Conservation (phyloP, 2,888 invertebrate genomes). For the Masnerella sp. region DNA sequence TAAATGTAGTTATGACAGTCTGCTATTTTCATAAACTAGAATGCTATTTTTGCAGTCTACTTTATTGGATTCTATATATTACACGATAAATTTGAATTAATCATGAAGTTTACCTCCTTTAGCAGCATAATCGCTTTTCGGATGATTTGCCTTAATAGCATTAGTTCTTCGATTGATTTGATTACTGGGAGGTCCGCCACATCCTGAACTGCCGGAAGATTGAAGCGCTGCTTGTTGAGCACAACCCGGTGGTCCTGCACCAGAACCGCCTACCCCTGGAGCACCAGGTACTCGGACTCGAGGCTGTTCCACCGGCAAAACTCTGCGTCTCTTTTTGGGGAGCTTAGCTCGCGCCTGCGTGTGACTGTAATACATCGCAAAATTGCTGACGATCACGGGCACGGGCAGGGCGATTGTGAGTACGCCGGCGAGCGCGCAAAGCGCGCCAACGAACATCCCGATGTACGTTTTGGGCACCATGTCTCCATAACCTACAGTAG, state of each 20-base stretch:
- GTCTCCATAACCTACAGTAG: constrained; percentile 98
- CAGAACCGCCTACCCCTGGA: constrained; percentile 73
- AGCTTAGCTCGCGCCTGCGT: constrained; percentile 98
- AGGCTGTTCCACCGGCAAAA: constrained; percentile 96
- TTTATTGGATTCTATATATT: no score
- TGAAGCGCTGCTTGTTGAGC: constrained; percentile 76
- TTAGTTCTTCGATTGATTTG: constrained; percentile 87
- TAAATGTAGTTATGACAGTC: no score
- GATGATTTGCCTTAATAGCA: constrained; percentile 92
- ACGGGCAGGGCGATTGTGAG: constrained; percentile 99
- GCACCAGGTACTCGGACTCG: constrained; percentile 77
- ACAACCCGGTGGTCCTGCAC: constrained; percentile 68
- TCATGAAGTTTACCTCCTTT: constrained; percentile 84
- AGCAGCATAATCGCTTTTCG: constrained; percentile 87
- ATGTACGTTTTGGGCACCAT: constrained; percentile 99
- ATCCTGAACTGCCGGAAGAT: constrained; percentile 69
- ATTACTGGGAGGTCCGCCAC: constrained; percentile 72
- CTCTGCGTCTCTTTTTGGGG: constrained; percentile 98
- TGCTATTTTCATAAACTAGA: no score
- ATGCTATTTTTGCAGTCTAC: no score
- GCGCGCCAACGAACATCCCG: constrained; percentile 98
- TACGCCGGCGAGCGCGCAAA: constrained; percentile 99
- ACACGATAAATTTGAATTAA: no score
- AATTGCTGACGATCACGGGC: constrained; percentile 98
- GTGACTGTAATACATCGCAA: constrained; percentile 97